A percentile compares a stretch with the other conserved stretches of the same genome.
phyloP scores from a whole-genome alignment of 2,797 vertebrate species.

The Spondyliosoma cantharus region DNA sequence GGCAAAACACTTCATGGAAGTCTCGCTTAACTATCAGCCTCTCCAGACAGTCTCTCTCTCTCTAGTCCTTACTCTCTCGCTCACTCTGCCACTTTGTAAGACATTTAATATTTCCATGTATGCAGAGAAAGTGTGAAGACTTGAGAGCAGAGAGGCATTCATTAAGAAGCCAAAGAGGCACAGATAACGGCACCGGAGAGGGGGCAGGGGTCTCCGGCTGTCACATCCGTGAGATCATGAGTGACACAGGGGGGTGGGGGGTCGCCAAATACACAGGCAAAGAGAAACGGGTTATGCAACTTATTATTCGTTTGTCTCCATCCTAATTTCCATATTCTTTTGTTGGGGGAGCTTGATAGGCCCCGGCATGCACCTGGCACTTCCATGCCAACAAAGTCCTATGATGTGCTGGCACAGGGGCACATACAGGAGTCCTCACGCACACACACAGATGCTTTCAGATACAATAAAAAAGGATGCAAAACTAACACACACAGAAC shows the following conservation, averaged over 20 bases:
- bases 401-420: conserved; percentile 57
- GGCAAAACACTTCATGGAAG: conserved; percentile 58
- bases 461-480: conserved; percentile 4
- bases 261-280: conserved; percentile 39
- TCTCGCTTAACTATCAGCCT: conserved; percentile 43
- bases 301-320: conserved; percentile 77
- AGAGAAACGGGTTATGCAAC: conserved; percentile 75
- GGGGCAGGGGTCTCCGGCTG: conserved; percentile 65
- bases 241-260: conserved; percentile 54
- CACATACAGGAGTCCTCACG: conserved; percentile 33
- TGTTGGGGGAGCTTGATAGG: conserved; percentile 74
- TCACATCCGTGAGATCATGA: conserved; percentile 76
- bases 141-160: conserved; percentile 33
- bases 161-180: conserved; percentile 26
- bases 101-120: conserved; percentile 30
- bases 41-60: conserved; percentile 29
- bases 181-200: conserved; percentile 31
- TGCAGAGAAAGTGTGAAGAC: conserved; percentile 14
- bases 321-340: conserved; percentile 79
- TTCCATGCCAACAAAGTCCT: conserved; percentile 61
- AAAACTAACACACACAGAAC: conserved; percentile 16
- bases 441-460: conserved; percentile 13
- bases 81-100: conserved; percentile 26
- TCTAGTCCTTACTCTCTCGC: background rate
- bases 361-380: conserved; percentile 65